Evolutionary conservation across 2,888 invertebrate genomes (phyloP).

Genomic region (Archips crataeganus): DNA sequence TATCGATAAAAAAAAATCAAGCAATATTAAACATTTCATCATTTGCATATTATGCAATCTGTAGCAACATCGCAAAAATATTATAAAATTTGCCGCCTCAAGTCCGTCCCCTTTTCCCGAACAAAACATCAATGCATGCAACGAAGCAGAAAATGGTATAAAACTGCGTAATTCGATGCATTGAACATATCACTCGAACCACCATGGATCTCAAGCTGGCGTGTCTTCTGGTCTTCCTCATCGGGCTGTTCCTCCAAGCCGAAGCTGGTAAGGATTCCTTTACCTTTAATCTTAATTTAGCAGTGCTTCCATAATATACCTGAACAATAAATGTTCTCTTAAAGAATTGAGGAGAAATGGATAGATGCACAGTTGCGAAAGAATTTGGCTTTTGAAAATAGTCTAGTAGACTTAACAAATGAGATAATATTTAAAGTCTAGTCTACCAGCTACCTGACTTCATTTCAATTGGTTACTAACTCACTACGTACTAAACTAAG

Average conservation of each 20-base stretch:
- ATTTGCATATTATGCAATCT: no score
- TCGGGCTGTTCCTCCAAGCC: constrained; percentile 51
- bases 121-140: constrained; percentile 59
- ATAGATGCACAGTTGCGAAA: no score
- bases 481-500: no score
- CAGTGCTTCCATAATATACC: no score
- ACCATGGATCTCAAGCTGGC: constrained; percentile 61
- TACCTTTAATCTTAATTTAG: neutral
- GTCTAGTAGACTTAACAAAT: neutral
- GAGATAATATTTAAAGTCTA: no score
- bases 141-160: constrained; percentile 66
- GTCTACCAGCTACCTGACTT: neutral
- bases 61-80: neutral
- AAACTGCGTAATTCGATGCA: constrained; percentile 45
- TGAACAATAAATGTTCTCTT: no score
- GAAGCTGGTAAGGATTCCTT: constrained; percentile 62
- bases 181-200: constrained; percentile 15
- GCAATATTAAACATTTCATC: no score
- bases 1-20: no score
- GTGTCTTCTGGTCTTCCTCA: constrained; percentile 50
- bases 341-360: no score
- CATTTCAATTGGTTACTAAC: neutral
- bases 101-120: constrained; percentile 55
- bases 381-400: neutral
- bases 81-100: neutral